These are phyloP conservation scores for Platalea minor DNA, from an alignment of 2,797 vertebrate species.

Conservation along the genomic window DNA sequence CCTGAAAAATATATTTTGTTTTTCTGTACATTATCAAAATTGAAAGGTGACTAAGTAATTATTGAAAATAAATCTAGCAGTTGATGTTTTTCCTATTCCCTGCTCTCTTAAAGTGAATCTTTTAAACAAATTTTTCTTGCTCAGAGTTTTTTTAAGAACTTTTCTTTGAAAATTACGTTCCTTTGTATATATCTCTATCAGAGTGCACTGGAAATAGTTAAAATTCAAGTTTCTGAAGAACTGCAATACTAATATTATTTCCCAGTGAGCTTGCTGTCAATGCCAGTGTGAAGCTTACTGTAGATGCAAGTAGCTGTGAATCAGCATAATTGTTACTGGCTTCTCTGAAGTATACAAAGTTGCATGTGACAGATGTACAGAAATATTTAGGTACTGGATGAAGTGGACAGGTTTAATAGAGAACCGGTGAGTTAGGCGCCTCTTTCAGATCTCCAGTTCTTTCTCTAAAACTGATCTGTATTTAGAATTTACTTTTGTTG, in stretches of 20 bases:
- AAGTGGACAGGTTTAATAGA: neutral
- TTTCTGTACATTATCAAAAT: neutral
- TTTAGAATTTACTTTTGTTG: neutral
- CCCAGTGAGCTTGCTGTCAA: accelerated
- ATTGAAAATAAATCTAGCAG: neutral
- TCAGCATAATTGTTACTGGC: neutral
- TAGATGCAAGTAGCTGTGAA: neutral
- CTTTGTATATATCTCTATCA: neutral
- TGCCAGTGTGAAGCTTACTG: neutral
- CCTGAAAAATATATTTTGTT: neutral
- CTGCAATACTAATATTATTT: neutral
- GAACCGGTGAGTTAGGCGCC: neutral
- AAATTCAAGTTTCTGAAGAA: neutral
- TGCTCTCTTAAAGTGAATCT: neutral
- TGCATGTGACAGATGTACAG: neutral
- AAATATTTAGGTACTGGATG: neutral
- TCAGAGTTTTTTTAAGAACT: neutral
- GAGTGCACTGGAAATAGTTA: neutral
- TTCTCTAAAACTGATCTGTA: neutral
- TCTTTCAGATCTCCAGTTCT: neutral
- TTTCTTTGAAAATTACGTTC: neutral
- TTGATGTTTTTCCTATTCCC: neutral
- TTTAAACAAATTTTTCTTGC: neutral
- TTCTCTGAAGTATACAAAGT: neutral
- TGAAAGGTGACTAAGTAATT: neutral